phyloP scores from a whole-genome alignment of 2,797 vertebrate genomes.

The Ctenopoma multispine region DNA sequence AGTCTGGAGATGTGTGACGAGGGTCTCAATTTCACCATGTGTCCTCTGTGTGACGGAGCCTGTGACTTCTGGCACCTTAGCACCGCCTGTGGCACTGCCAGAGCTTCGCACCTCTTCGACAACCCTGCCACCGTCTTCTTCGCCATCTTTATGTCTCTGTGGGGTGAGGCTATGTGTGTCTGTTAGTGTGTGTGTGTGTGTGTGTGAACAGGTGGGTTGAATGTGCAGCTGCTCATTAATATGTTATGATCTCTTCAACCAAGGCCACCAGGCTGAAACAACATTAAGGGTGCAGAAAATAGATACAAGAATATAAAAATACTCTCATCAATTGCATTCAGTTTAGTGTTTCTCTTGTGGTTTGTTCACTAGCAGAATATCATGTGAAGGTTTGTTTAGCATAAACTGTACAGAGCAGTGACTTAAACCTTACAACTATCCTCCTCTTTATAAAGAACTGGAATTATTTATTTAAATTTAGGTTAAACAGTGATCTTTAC shows the following conservation, averaged over 20 bases:
- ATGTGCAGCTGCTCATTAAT: conserved; percentile 26
- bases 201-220: conserved; percentile 6
- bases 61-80: conserved; percentile 97
- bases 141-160: conserved; percentile 97
- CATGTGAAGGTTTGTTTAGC: too few species aligned
- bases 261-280: conserved; percentile 1
- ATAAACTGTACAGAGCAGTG: too few species aligned
- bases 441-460: too few species aligned
- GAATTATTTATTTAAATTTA: too few species aligned
- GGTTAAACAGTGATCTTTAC: too few species aligned
- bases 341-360: too few species aligned
- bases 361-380: too few species aligned
- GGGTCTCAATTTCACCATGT: conserved; percentile 94
- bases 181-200: neutral
- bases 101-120: conserved; percentile 96
- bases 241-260: conserved; percentile 21
- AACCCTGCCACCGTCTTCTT: conserved; percentile 98
- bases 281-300: neutral
- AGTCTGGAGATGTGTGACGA: conserved; percentile 97
- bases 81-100: conserved; percentile 92
- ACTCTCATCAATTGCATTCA: too few species aligned
- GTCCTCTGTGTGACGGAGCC: conserved; percentile 94
- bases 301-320: neutral
- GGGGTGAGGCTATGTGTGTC: conserved; percentile 87
- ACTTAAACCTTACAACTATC: too few species aligned